Percentiles rank a stretch among this genome's conserved stretches.
Evolutionary conservation across 2,888 invertebrate species (phyloP).

Genomic region (Nasonovia ribisnigri): DNA sequence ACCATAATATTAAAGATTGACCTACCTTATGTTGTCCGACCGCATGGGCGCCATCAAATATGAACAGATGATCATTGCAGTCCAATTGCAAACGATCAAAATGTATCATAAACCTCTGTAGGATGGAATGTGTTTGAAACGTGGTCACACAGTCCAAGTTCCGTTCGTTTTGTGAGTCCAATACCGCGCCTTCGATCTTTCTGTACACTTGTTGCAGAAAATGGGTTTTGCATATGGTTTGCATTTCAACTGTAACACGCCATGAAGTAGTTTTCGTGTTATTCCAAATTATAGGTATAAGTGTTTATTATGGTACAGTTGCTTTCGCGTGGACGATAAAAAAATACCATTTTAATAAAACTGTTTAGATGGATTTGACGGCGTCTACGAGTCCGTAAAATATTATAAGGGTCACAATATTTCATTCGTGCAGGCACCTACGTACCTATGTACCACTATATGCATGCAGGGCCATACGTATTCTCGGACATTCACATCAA

Average conservation of each 20-base stretch:
- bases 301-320: not conserved
- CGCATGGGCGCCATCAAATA: slow-evolving; percentile 93
- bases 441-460: not conserved
- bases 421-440: not conserved
- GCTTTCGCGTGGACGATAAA: not conserved
- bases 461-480: not conserved
- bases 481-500: not conserved
- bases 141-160: slow-evolving; percentile 93
- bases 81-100: slow-evolving; percentile 92
- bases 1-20: not conserved
- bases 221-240: slow-evolving; percentile 89
- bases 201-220: slow-evolving; percentile 89
- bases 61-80: slow-evolving; percentile 93
- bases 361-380: not conserved
- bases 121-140: slow-evolving; percentile 93
- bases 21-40: slow-evolving; percentile 88
- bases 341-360: not conserved
- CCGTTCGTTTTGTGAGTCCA: slow-evolving; percentile 90
- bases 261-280: not conserved
- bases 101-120: slow-evolving; percentile 93
- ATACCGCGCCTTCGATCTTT: slow-evolving; percentile 90
- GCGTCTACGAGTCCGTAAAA: not conserved
- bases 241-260: slow-evolving; percentile 84
- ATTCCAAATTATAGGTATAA: not conserved
- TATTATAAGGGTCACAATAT: not conserved